Evolutionary conservation across 2,888 invertebrate species (phyloP).

Genomic region (Trissoscelio sp.): DNA sequence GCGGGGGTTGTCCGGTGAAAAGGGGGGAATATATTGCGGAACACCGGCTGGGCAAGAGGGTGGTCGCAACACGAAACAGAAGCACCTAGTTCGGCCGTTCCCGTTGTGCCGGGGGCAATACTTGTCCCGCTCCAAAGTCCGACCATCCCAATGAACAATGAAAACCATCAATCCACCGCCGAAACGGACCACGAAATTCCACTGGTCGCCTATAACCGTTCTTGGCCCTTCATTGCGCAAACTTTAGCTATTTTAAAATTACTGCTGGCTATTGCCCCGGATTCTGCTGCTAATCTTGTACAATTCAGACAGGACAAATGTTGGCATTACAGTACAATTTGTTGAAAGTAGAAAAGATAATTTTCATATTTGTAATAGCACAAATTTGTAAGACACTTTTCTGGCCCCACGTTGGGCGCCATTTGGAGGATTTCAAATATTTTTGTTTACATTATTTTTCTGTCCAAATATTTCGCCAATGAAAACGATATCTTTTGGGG

Average conservation of each 20-base stretch:
- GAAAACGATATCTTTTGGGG: too few relatives aligned
- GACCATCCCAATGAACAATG: conserved; percentile 76
- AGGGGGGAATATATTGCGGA: conserved; percentile 67
- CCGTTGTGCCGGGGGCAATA: conserved; percentile 44
- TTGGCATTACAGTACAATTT: too few relatives aligned
- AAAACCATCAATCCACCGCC: conserved; percentile 77
- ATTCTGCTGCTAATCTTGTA: not conserved
- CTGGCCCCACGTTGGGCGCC: too few relatives aligned
- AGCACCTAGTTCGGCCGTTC: conserved; percentile 36
- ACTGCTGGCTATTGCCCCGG: not conserved
- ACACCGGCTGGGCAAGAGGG: conserved; percentile 65
- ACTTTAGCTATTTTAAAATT: conserved; percentile 47
- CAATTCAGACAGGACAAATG: not conserved
- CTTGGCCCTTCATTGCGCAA: conserved; percentile 36
- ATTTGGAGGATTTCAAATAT: too few relatives aligned
- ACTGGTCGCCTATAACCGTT: conserved; percentile 45
- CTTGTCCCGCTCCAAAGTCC: conserved; percentile 71
- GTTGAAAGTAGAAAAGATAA: too few relatives aligned
- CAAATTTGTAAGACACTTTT: too few relatives aligned
- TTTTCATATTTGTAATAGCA: too few relatives aligned
- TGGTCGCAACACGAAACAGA: conserved; percentile 49
- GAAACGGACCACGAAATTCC: conserved; percentile 72
- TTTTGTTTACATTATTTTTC: too few relatives aligned
- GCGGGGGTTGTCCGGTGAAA: too few relatives aligned
- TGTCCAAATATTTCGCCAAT: too few relatives aligned